Conservation (phyloP, 2,888 invertebrate species). For the Drosophila monieri region DNA sequence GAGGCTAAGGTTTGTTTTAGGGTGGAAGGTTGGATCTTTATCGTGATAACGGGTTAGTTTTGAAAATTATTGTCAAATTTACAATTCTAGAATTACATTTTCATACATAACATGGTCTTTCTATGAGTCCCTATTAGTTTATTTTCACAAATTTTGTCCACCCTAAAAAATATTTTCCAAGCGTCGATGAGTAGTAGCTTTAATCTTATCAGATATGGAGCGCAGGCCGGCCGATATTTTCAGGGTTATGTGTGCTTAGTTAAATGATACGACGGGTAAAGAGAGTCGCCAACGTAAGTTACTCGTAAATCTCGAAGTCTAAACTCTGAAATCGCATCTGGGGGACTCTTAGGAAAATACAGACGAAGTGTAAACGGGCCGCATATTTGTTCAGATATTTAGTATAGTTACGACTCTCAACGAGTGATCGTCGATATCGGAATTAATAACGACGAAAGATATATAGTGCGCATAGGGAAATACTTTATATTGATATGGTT, state of each 20-base stretch:
- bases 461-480: constrained; percentile 46
- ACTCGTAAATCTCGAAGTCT: not conserved
- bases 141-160: constrained; percentile 1
- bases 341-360: constrained; percentile 12
- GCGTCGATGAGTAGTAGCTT: not conserved
- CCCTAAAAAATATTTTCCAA: not conserved
- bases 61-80: too few relatives aligned
- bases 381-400: constrained; percentile 46
- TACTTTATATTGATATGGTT: constrained; percentile 57
- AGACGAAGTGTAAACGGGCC: constrained; percentile 20
- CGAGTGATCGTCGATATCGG: constrained; percentile 31
- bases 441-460: constrained; percentile 1
- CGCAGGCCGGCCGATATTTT: not conserved
- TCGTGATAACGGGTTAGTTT: not conserved
- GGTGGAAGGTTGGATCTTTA: not conserved
- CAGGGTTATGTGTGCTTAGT: constrained; percentile 7
- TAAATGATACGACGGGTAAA: not conserved
- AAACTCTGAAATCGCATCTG: not conserved
- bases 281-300: not conserved
- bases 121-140: not conserved
- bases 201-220: not conserved
- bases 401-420: constrained; percentile 52
- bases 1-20: not conserved
- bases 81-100: too few relatives aligned
- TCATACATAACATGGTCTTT: too few relatives aligned